Evolutionary conservation across 2,888 invertebrate species (phyloP).

Genomic region (Apotomis capreana): DNA sequence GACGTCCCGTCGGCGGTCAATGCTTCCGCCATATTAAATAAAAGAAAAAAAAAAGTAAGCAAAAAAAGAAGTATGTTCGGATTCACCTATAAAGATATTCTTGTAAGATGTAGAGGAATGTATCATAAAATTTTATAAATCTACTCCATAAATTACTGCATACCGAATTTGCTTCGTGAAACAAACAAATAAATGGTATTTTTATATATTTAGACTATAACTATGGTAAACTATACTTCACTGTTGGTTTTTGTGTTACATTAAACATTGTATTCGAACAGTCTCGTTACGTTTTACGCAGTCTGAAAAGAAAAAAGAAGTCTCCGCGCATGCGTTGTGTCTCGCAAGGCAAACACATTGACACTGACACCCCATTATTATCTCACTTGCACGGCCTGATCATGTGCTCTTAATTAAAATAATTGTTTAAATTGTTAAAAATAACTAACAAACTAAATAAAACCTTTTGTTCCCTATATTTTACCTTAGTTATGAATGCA

Average conservation of each 20-base stretch:
- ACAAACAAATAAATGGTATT: neutral
- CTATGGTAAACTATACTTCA: neutral
- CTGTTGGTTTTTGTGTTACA: neutral
- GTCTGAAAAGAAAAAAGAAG: neutral
- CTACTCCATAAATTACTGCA: neutral
- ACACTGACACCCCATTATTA: neutral
- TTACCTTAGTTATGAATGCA: too few relatives aligned
- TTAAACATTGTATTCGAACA: constrained; percentile 26
- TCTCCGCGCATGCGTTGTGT: constrained; percentile 27
- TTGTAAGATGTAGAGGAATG: neutral
- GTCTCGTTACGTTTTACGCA: constrained; percentile 17
- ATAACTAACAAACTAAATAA: too few relatives aligned
- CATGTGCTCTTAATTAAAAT: too few relatives aligned
- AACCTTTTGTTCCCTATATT: too few relatives aligned
- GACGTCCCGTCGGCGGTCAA: constrained; percentile 79
- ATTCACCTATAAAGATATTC: constrained; percentile 5
- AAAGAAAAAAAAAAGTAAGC: constrained; percentile 71
- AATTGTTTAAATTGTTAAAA: too few relatives aligned
- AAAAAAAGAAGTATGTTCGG: constrained; percentile 35
- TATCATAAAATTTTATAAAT: neutral
- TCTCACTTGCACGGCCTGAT: neutral
- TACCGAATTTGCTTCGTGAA: neutral
- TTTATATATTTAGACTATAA: neutral
- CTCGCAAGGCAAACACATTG: neutral
- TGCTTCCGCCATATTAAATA: constrained; percentile 83